Evolutionary conservation across 2,888 invertebrate genomes (phyloP), one percentile per base, ranked within the genome.

Genomic region (Lycia hirtaria): DNA sequence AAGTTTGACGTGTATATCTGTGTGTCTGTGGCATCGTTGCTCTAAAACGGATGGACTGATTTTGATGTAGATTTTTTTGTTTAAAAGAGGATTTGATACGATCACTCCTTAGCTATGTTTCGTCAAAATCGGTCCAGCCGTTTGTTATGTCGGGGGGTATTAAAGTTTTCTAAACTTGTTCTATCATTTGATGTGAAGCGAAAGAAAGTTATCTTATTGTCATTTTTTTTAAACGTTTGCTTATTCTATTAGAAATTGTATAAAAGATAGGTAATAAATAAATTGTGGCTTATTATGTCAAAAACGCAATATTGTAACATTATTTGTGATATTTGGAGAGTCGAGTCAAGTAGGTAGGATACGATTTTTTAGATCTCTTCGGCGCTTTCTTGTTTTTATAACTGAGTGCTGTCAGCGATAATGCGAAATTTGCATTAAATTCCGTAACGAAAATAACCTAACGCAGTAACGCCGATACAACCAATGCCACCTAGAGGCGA

Each of bases 201-300:
- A 73, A 73, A 79, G 80, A 73, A 84, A 80, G 4, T 12, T 87
- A 85, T 87, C 85, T 84, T 84, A 81, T 87, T 86, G 88, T 88
- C 87, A 88, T 88, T 88, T 88, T 83, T n/a, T 72, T 80, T 38
- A 38, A 38, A 28, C 26, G 26, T 56, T 56, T 14, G 26, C 4
- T 40, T n/a, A n/a, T n/a, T n/a, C 22, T 17, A 6, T 17, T 44
- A 38, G 32, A 41, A n/a, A 17, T n/a, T 49, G 45, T 63, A 64
- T 47, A 22, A 56, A 53, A 59, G 48, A 72, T 73, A 72, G 72
- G 68, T 65, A 69, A 71, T 79, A 80, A 76, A 74, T 24, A 79
- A 72, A 74, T 80, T 80, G 87, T 87, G 87, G 87, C 87, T 87
- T 87, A 87, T 81, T 76, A 71, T 81, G 82, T 85, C 78, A 75